phyloP scores from a whole-genome alignment of 2,888 invertebrate genomes.

The Patella ulyssiponensis region DNA sequence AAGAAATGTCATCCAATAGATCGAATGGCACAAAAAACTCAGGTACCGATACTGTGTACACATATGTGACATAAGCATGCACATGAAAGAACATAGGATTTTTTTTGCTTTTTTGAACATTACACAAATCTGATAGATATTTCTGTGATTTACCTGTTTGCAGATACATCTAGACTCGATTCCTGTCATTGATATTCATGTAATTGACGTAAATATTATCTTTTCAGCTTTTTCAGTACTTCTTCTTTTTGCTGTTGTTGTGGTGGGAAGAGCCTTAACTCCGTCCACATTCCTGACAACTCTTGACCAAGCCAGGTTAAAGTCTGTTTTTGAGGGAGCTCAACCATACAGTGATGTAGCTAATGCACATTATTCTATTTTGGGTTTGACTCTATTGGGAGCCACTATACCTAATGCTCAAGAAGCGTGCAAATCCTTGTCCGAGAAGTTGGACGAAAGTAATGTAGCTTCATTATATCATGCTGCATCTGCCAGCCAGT shows the following conservation, averaged over 20 bases:
- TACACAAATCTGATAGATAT: too few species aligned
- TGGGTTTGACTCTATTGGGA: slow-evolving; percentile 81
- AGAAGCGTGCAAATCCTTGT: slow-evolving; percentile 74
- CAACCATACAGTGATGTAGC: slow-evolving; percentile 67
- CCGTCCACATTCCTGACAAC: slow-evolving; percentile 70
- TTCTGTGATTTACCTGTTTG: too few species aligned
- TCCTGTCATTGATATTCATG: too few species aligned
- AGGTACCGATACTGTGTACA: too few species aligned
- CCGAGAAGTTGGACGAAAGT: slow-evolving; percentile 70
- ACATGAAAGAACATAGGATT: too few species aligned
- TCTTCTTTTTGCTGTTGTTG: slow-evolving; percentile 62
- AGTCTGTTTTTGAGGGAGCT: slow-evolving; percentile 68
- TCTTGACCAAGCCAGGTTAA: slow-evolving; percentile 67
- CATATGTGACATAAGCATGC: too few species aligned
- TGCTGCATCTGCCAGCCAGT: slow-evolving; percentile 78
- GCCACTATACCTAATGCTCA: slow-evolving; percentile 75
- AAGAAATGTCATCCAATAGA: too few species aligned
- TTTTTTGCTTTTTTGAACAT: too few species aligned
- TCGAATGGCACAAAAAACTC: too few species aligned
- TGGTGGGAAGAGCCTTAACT: slow-evolving; percentile 67
- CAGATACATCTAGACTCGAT: too few species aligned
- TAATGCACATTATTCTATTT: slow-evolving; percentile 81
- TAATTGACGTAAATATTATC: not conserved
- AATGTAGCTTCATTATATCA: slow-evolving; percentile 77
- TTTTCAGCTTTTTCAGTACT: slow-evolving; percentile 55